Conservation (phyloP, 2,888 invertebrate species). For the Hartigia nigra region DNA sequence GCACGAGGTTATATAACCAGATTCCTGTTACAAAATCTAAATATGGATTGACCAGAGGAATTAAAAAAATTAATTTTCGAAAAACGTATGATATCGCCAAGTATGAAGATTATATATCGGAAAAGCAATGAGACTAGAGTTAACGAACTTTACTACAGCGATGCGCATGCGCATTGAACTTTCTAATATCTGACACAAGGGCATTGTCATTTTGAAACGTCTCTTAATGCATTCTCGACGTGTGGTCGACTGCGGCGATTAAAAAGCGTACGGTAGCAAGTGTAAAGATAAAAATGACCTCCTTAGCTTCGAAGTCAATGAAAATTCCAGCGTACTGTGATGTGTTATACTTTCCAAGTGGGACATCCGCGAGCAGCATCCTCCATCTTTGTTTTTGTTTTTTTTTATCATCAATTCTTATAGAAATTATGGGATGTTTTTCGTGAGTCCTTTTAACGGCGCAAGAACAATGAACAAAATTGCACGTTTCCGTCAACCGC, state of each 20-base stretch:
- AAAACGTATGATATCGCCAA: not conserved
- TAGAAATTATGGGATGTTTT: not conserved
- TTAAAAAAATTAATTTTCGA: not conserved
- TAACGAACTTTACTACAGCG: not conserved
- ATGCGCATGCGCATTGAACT: not conserved
- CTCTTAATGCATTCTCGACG: not conserved
- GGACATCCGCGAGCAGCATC: not conserved
- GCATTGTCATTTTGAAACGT: not conserved
- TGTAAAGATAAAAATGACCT: not conserved
- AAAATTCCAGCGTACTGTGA: not conserved
- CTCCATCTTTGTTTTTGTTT: not conserved
- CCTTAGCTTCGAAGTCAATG: not conserved
- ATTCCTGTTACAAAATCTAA: not conserved
- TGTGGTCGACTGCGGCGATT: not conserved
- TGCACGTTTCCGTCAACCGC: not conserved
- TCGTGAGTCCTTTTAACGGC: not conserved
- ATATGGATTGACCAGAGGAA: not conserved
- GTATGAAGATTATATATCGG: not conserved
- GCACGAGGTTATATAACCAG: not conserved
- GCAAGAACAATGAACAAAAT: not conserved
- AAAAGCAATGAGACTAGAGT: not conserved
- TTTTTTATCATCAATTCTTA: not conserved
- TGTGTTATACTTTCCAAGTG: not conserved
- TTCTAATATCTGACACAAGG: not conserved
- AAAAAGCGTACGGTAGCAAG: not conserved